These are phyloP conservation scores for Corythucha ciliata DNA, from an alignment of 2,888 invertebrate genomes.

Conservation along the genomic window DNA sequence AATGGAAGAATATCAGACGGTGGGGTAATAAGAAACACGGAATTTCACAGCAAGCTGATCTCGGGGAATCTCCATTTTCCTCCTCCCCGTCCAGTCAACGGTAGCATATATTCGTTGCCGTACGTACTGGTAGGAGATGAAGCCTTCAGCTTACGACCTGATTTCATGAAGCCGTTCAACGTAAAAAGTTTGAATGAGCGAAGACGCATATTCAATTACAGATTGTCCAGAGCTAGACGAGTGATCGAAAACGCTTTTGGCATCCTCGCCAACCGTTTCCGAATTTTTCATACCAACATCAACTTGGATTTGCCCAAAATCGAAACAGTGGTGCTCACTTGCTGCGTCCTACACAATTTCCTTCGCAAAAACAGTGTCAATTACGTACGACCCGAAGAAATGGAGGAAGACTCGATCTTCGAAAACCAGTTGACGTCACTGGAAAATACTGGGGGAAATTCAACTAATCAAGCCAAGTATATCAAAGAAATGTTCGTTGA, in stretches of 20 bases:
- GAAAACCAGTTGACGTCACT: slow-evolving; percentile 12
- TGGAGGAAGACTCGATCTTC: slow-evolving; percentile 7
- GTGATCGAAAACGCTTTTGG: slow-evolving; percentile 20
- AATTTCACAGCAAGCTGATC: slow-evolving; percentile 17
- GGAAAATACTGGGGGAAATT: slow-evolving; percentile 5
- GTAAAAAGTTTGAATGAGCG: slow-evolving; percentile 10
- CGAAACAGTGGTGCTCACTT: slow-evolving; percentile 16
- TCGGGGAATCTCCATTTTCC: slow-evolving; percentile 17
- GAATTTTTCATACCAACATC: slow-evolving; percentile 18
- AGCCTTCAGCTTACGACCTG: slow-evolving; percentile 16
- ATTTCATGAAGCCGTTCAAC: slow-evolving; percentile 24
- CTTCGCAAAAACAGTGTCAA: slow-evolving; percentile 16
- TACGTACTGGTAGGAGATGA: slow-evolving; percentile 23
- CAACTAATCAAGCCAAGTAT: slow-evolving; percentile 16
- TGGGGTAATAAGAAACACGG: slow-evolving; percentile 22
- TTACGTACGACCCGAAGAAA: slow-evolving; percentile 3
- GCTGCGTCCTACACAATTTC: slow-evolving; percentile 23
- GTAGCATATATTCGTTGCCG: not conserved
- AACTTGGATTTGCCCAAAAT: slow-evolving; percentile 18
- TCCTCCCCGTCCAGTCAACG: slow-evolving; percentile 7
- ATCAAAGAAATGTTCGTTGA: slow-evolving; percentile 25
- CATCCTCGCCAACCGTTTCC: slow-evolving; percentile 11
- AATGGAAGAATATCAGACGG: slow-evolving; percentile 19
- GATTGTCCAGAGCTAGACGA: slow-evolving; percentile 22
- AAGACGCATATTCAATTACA: slow-evolving; percentile 20